Conservation (phyloP, 2,113 vertebrate genomes). For the Mus pahari region DNA sequence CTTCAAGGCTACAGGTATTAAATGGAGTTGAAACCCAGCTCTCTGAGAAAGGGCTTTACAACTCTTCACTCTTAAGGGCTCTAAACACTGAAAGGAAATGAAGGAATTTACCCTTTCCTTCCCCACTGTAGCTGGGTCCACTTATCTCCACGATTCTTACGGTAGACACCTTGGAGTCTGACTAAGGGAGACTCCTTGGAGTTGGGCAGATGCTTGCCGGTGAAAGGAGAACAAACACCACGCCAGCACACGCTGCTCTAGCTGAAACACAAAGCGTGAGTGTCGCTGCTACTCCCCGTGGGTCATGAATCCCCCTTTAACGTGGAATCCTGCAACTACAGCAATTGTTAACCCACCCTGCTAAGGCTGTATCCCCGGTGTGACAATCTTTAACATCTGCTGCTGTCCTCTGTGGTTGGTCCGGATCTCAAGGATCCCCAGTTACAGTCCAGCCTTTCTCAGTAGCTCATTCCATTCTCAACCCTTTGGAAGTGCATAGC, state of each 20-base stretch:
- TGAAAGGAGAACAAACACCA: neutral
- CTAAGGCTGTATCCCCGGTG: neutral
- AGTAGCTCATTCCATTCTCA: neutral
- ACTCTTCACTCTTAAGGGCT: neutral
- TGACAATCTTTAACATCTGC: neutral
- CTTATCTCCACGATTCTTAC: neutral
- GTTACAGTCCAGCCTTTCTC: neutral
- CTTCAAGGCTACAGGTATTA: neutral
- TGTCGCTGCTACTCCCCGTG: neutral
- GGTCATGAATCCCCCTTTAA: neutral
- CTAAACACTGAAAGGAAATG: neutral
- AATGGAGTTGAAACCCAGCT: neutral
- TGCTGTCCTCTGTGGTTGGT: neutral
- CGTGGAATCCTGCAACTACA: slow-evolving; percentile 8
- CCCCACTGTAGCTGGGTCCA: neutral
- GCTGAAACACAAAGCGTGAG: neutral
- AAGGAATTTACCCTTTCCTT: neutral
- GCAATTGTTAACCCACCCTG: neutral
- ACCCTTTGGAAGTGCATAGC: neutral
- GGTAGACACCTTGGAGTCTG: neutral
- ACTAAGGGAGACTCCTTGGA: neutral
- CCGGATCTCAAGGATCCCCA: neutral
- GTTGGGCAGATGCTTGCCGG: neutral
- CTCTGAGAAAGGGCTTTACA: neutral
- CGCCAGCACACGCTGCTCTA: neutral